A percentile compares a stretch with the other conserved stretches of the same genome.
phyloP scores from a whole-genome alignment of 2,797 vertebrate genomes.

The Siniperca obscura region DNA sequence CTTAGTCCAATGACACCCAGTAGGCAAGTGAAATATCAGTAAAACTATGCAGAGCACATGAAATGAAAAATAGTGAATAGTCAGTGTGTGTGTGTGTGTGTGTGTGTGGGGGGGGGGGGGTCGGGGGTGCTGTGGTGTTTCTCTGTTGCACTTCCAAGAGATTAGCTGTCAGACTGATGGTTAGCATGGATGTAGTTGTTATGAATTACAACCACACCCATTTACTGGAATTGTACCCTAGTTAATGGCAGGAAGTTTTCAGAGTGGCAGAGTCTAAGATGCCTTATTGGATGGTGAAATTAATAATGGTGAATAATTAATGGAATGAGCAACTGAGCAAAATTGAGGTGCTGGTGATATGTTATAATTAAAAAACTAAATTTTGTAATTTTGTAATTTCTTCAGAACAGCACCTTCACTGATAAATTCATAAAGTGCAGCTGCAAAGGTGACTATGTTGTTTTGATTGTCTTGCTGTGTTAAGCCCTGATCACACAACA shows the following conservation, averaged over 20 bases:
- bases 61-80: constrained; percentile 33
- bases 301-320: neutral
- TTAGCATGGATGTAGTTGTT: constrained; percentile 10
- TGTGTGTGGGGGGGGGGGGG: neutral
- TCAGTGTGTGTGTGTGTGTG: constrained; percentile 8
- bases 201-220: neutral
- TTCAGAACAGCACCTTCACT: too few species aligned
- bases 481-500: too few species aligned
- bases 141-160: constrained; percentile 19
- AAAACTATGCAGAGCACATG: constrained; percentile 43
- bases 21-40: constrained; percentile 47
- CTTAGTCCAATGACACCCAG: constrained; percentile 56
- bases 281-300: neutral
- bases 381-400: neutral
- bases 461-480: too few species aligned
- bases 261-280: neutral
- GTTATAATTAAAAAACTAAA: neutral
- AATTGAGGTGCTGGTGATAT: neutral
- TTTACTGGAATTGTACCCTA: neutral
- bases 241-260: neutral
- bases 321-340: neutral
- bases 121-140: neutral
- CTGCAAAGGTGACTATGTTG: too few species aligned
- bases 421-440: too few species aligned
- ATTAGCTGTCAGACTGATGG: constrained; percentile 15